Conservation (phyloP, 2,888 invertebrate species). For the Thereva nobilitata region DNA sequence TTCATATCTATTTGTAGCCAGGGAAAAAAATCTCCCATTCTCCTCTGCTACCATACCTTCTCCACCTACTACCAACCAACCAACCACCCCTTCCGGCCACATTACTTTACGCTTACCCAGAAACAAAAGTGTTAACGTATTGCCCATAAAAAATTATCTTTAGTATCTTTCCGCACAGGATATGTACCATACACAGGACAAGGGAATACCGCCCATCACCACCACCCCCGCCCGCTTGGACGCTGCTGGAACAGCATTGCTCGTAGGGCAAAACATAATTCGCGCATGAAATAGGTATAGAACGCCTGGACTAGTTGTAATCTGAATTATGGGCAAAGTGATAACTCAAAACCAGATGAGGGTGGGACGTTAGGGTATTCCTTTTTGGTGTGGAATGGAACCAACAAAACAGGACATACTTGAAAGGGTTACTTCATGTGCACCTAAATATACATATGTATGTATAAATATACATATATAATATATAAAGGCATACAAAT, state of each 20-base stretch:
- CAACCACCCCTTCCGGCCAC: background rate
- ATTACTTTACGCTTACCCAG: constrained; percentile 3
- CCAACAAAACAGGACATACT: constrained; percentile 26
- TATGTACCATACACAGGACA: constrained; percentile 5
- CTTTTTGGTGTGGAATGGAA: no score
- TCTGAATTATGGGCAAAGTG: constrained; percentile 45
- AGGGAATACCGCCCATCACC: constrained; percentile 7
- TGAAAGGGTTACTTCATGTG: background rate
- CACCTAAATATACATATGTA: constrained; percentile 19
- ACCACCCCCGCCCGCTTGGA: background rate
- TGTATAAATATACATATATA: no score
- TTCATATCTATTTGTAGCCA: no score
- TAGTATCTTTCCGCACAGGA: constrained; percentile 14
- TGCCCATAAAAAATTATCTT: constrained; percentile 21
- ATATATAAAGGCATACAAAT: no score
- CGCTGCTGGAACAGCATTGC: no score
- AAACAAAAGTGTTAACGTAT: background rate
- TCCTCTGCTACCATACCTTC: no score
- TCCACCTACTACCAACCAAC: no score
- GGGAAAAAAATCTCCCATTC: no score
- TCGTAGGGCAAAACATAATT: no score
- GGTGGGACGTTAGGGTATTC: background rate
- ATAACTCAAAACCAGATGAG: constrained; percentile 45
- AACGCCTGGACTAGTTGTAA: constrained; percentile 43
- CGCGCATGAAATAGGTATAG: constrained; percentile 50